These are phyloP conservation scores for Halictus rubicundus DNA, from an alignment of 1,140 invertebrate species.

Conservation along the genomic window DNA sequence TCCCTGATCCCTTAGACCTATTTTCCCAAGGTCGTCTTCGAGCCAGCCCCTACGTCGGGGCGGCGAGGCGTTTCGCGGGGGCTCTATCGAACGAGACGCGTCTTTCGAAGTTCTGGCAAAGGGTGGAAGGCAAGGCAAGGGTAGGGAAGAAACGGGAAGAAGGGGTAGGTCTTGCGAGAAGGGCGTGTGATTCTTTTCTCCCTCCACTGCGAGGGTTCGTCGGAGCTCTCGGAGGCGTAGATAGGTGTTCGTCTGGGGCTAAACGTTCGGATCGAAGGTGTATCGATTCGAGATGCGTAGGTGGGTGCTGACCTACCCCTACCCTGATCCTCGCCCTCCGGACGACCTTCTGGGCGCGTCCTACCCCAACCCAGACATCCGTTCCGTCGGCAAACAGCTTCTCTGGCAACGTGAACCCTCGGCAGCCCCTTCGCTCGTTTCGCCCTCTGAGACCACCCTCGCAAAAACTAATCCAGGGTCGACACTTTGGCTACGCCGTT, in stretches of 20 bases:
- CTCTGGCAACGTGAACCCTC: constrained; percentile 26
- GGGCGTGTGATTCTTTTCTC: not conserved
- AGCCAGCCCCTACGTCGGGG: not conserved
- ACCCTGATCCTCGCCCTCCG: constrained; percentile 69
- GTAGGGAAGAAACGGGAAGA: too few relatives aligned
- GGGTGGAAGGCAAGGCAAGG: too few relatives aligned
- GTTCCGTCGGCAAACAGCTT: constrained; percentile 63
- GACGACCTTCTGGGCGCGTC: constrained; percentile 70
- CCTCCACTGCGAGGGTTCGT: not conserved
- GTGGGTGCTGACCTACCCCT: constrained; percentile 78
- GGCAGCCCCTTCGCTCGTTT: not conserved
- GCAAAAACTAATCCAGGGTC: constrained; percentile 57
- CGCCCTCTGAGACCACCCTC: constrained; percentile 45
- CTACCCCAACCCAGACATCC: constrained; percentile 74
- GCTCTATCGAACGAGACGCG: constrained; percentile 26
- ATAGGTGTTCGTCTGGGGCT: constrained; percentile 28
- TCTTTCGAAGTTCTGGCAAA: not conserved
- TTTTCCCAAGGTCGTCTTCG: not conserved
- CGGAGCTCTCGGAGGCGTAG: constrained; percentile 25
- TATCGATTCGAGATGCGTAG: constrained; percentile 72
- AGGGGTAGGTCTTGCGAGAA: not conserved
- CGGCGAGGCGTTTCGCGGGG: not conserved
- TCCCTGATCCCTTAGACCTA: not conserved
- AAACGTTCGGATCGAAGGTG: constrained; percentile 44
- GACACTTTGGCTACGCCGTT: constrained; percentile 25